phyloP scores from a whole-genome alignment of 2,888 invertebrate species.

The Operophtera brumata region DNA sequence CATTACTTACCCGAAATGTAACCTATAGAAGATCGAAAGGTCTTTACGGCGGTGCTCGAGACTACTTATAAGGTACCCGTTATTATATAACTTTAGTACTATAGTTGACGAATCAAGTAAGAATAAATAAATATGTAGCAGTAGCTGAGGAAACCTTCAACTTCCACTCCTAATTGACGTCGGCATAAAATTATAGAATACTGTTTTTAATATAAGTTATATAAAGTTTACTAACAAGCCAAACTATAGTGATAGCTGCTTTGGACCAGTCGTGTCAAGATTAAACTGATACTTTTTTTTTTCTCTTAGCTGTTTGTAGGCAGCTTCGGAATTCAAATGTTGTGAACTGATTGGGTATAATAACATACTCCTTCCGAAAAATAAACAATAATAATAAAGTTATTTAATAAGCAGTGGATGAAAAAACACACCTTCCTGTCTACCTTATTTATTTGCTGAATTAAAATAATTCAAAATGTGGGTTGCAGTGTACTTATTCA shows the following conservation, averaged over 20 bases:
- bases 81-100: no score
- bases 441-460: no score
- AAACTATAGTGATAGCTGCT: constrained; percentile 1
- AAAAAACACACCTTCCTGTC: not conserved
- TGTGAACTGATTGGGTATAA: not conserved
- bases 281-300: not conserved
- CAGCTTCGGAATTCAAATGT: no score
- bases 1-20: no score
- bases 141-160: not conserved
- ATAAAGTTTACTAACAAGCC: not conserved
- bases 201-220: not conserved
- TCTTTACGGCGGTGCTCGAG: no score
- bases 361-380: not conserved
- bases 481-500: constrained; percentile 46
- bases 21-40: no score
- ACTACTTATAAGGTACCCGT: no score
- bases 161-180: not conserved
- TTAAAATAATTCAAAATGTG: constrained; percentile 47
- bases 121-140: not conserved
- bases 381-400: no score
- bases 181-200: not conserved
- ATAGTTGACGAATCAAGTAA: no score
- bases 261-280: constrained; percentile 35
- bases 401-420: not conserved
- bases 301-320: no score